Evolutionary conservation across 2,888 invertebrate genomes (phyloP), one percentile per base, ranked within the genome.

Genomic region (Drosophila limbata): DNA sequence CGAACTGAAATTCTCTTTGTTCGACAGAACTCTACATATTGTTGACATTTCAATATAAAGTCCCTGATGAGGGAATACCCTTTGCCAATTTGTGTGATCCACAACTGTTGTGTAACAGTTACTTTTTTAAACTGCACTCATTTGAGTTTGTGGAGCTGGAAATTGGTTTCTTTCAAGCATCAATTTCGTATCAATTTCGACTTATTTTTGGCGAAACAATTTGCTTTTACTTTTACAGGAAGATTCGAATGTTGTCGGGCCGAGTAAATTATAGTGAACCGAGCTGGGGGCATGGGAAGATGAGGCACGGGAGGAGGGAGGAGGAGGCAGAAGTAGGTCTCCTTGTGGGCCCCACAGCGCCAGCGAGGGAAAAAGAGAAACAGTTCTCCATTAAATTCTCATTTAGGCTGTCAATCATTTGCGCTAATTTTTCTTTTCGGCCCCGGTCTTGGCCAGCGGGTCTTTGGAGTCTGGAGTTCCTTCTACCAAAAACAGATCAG

Each of bases 341-440:
- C 39, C 63, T 51, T 51, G 69, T 65, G 53, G 64, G 75, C 76
- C 62, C 70, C 76, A 74, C 60, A 72, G 63, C 73, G 51, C 60
- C 79, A 71, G 47, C 47, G 39, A 66, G 60, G 25, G 44, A 57
- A 56, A 35, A 62, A 59, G n/a, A n/a, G n/a, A 56, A 66, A 75
- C 69, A 83, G 84, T 79, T 88, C 84, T 78, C 88, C 91, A 91
- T 91, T 91, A 91, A 91, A 91, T 90, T 91, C 91, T 78, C 91
- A 91, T 91, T 91, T 91, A 89, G 83, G 87, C 91, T 91, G 91
- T 91, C 91, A 91, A 91, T 91, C 91, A 91, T 90, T 80, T 87
- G 84, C 81, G 85, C 86, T 90, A 89, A 90, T 90, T 90, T 90
- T 81, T 79, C 73, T 69, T 69, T 25, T 47, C 59, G 47, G 55